A percentile compares a stretch with the other conserved stretches of the same genome.
Conservation (phyloP, 2,113 vertebrate genomes). For the Tympanuchus pallidicinctus region DNA sequence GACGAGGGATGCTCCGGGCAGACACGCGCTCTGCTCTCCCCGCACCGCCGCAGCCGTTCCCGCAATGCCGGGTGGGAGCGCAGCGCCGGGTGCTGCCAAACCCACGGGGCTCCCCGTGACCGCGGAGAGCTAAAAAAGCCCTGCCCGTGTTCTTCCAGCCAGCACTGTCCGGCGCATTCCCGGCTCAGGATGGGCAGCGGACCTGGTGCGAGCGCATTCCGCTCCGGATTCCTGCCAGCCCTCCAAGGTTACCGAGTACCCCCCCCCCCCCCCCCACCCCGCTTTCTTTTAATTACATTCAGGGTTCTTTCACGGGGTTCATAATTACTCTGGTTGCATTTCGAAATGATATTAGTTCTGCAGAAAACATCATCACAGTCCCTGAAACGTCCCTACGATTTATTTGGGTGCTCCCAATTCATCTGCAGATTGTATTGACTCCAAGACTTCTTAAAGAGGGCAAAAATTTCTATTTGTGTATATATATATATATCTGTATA, state of each 20-base stretch:
- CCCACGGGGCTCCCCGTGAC: background rate
- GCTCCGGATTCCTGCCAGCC: conserved; percentile 29
- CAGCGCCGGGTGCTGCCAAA: background rate
- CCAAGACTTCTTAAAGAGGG: background rate
- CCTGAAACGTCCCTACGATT: background rate
- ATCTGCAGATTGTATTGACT: background rate
- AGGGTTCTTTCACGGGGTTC: background rate
- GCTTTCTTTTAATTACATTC: conserved; percentile 24
- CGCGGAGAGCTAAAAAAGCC: background rate
- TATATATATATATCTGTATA: background rate
- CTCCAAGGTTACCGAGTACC: conserved; percentile 25
- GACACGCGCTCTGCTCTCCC: background rate
- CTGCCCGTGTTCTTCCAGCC: background rate
- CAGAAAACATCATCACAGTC: background rate
- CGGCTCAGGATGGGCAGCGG: background rate
- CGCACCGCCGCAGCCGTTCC: too few species aligned
- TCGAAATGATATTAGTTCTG: background rate
- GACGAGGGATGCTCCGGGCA: background rate
- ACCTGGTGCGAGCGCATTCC: background rate
- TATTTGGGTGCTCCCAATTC: conserved; percentile 43
- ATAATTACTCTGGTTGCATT: background rate
- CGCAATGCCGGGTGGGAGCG: background rate
- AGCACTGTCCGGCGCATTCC: background rate
- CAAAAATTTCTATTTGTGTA: background rate
- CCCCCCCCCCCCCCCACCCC: too few species aligned